Percentiles rank a stretch among this genome's conserved stretches.
phyloP scores from a whole-genome alignment of 1,140 invertebrate species.

The Parasteatoda tepidariorum region DNA sequence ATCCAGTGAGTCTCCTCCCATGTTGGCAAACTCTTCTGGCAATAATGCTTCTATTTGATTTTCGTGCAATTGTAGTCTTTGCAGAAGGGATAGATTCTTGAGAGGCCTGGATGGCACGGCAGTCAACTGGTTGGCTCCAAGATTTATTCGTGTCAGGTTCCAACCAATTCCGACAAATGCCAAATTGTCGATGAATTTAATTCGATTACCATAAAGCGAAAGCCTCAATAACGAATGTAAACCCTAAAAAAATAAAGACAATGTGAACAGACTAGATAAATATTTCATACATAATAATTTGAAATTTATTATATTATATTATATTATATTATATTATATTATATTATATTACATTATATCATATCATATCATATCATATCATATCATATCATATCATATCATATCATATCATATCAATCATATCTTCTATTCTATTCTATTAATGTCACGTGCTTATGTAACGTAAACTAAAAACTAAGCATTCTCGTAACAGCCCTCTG shows the following conservation, averaged over 20 bases:
- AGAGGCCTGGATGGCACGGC: conserved; percentile 62
- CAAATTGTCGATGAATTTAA: conserved; percentile 62
- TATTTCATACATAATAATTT: too few species aligned
- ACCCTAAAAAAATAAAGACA: conserved; percentile 59
- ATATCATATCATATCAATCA: too few species aligned
- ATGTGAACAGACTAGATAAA: too few species aligned
- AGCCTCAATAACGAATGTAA: conserved; percentile 62
- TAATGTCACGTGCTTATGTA: too few species aligned
- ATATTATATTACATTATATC: too few species aligned
- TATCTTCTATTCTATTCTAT: too few species aligned
- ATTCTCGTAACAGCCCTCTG: too few species aligned
- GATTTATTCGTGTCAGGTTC: conserved; percentile 64
- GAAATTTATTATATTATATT: too few species aligned
- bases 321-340: too few species aligned
- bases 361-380: too few species aligned
- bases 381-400: too few species aligned
- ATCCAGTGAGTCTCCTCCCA: conserved; percentile 61
- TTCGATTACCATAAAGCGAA: conserved; percentile 64
- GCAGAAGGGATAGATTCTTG: conserved; percentile 54
- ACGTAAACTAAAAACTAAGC: too few species aligned
- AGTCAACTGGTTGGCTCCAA: conserved; percentile 63
- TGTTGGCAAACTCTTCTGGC: conserved; percentile 55
- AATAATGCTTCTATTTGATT: conserved; percentile 62
- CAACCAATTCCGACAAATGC: conserved; percentile 63
- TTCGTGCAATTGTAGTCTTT: conserved; percentile 63